Evolutionary conservation across 2,113 vertebrate species (phyloP).

Genomic region (Cichladusa arquata): DNA sequence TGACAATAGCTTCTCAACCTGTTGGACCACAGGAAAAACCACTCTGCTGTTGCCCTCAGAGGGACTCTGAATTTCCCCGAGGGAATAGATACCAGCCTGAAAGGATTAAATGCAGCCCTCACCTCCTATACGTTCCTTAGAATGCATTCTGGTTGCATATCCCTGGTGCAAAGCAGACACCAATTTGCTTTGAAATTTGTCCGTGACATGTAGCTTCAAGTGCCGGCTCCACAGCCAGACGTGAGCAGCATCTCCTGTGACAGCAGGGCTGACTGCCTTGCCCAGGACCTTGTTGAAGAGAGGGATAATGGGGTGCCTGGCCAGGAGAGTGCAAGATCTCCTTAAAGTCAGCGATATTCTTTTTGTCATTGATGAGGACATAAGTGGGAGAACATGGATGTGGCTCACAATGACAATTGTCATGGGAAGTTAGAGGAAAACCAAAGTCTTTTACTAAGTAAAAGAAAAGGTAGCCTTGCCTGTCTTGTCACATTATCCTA

Average conservation of each 20-base stretch:
- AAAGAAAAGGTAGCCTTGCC: slow-evolving; percentile 19
- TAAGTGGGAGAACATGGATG: slow-evolving; percentile 54
- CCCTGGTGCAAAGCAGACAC: background rate
- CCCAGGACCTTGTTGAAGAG: background rate
- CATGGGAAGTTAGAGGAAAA: slow-evolving; percentile 40
- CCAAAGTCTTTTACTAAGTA: slow-evolving; percentile 31
- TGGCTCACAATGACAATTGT: slow-evolving; percentile 45
- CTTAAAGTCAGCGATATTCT: slow-evolving; percentile 57
- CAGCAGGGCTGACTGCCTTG: background rate
- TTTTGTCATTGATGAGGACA: slow-evolving; percentile 57
- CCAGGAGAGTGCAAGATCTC: slow-evolving; percentile 35
- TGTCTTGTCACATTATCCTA: slow-evolving; percentile 52
- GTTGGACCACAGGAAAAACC: fast-evolving
- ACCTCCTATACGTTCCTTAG: no score
- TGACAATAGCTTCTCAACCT: background rate
- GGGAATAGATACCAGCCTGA: background rate
- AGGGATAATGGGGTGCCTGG: background rate
- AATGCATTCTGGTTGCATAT: background rate
- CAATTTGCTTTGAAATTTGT: background rate
- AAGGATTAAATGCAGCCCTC: background rate
- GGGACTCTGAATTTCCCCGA: background rate
- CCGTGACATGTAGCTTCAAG: background rate
- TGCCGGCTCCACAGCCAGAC: fast-evolving
- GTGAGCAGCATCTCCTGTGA: background rate
- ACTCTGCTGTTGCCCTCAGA: fast-evolving